Conservation (phyloP, 2,113 vertebrate species). For the Xenus cinereus region DNA sequence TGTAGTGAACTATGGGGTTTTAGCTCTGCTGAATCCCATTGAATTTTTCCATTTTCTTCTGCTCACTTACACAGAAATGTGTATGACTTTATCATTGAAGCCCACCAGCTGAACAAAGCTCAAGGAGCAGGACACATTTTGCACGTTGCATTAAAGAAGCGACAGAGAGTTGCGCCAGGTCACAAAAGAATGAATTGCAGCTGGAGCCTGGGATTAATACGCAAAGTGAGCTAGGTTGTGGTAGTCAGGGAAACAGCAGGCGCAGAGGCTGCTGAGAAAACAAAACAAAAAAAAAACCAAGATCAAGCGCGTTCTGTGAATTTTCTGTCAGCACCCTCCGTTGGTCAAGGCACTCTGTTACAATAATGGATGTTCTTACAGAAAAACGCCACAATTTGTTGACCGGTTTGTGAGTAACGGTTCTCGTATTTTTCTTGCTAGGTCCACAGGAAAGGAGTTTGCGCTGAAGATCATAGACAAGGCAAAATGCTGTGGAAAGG, state of each 20-base stretch:
- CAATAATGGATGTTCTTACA: background rate
- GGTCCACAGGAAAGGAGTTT: conserved; percentile 93
- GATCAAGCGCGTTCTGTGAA: background rate
- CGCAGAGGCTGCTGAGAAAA: background rate
- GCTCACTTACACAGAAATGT: background rate
- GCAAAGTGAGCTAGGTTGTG: background rate
- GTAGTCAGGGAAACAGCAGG: conserved; percentile 61
- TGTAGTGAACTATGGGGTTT: background rate
- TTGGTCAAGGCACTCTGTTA: background rate
- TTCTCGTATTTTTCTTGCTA: conserved; percentile 49
- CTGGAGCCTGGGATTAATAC: background rate
- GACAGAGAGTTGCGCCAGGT: background rate
- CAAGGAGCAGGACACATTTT: background rate
- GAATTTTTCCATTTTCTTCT: background rate
- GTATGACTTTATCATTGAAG: background rate
- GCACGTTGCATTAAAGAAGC: background rate
- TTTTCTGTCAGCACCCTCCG: background rate
- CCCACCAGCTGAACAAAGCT: background rate
- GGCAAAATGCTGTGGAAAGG: conserved; percentile 95
- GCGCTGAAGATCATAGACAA: conserved; percentile 99
- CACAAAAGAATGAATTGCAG: background rate
- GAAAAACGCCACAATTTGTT: background rate
- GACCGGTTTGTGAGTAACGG: background rate
- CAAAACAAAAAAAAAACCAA: background rate
- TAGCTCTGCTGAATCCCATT: background rate